These are phyloP conservation scores for Sphaerophoria taeniata DNA, from an alignment of 2,888 invertebrate genomes.

Conservation along the genomic window DNA sequence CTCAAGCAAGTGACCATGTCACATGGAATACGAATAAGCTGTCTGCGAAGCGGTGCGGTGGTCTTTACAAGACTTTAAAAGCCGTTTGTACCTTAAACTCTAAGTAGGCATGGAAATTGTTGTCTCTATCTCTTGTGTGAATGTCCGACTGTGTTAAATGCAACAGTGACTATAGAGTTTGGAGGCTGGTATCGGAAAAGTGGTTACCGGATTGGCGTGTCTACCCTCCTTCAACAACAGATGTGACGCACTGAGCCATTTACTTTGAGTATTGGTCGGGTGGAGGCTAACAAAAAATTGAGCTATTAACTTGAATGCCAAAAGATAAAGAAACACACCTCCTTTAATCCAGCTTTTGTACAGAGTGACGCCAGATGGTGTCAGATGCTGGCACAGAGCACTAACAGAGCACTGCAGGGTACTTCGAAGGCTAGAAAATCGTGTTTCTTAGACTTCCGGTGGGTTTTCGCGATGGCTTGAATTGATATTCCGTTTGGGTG, in stretches of 20 bases:
- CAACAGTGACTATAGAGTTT: background rate
- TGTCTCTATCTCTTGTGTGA: background rate
- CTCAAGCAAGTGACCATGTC: slow-evolving; percentile 14
- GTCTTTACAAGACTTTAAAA: slow-evolving; percentile 16
- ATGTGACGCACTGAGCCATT: background rate
- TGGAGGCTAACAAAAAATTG: background rate
- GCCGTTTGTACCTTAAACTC: background rate
- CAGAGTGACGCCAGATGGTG: slow-evolving; percentile 5
- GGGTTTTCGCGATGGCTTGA: no score
- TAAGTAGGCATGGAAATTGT: background rate
- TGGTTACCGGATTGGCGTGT: background rate
- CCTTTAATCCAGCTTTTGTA: background rate
- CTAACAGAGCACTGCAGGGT: background rate
- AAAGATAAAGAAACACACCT: slow-evolving; percentile 16
- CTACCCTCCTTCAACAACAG: slow-evolving; percentile 11
- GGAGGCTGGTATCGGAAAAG: background rate
- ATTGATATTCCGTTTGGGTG: no score
- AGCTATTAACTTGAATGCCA: slow-evolving; percentile 1
- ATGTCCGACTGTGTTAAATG: background rate
- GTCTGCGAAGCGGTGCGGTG: background rate
- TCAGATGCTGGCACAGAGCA: background rate
- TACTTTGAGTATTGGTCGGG: background rate
- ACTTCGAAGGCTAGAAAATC: background rate
- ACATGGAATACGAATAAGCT: slow-evolving; percentile 12
- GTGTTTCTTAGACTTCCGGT: background rate